Base-by-base conservation (phyloP, 1,140 invertebrate genomes). In the Drosophila baimaii region DNA sequence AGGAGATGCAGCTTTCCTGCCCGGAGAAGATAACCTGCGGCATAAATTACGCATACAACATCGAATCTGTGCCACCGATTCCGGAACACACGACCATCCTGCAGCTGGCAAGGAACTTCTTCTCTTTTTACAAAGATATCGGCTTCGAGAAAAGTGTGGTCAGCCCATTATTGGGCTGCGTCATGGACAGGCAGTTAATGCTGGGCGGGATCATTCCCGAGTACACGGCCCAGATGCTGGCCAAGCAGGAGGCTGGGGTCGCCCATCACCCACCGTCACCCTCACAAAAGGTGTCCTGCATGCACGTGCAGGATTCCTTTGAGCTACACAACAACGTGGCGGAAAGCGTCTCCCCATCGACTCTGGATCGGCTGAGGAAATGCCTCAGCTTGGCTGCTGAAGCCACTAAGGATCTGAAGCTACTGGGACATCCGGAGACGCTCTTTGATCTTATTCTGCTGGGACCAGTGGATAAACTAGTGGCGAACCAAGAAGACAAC, bases 221-320 rank as follows among this genome's bases (percentile, higher is more conserved):
- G 10, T 91, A 90, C 19, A 29, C 76, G 1, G 25, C 47, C 1
- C 90, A 90, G 49, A 3, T 81, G n/a, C 2, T 12, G 15, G 46
- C 51, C 10, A 59, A 90, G 13, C 4, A 63, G 4, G 27, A 33
- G 2, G 56, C 35, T 0, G 44, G 35, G 0, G 84, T 75, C 1
- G 56, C n/a, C n/a, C n/a, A n/a, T n/a, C n/a, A 70, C 3, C 25
- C n/a, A 15, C 51, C 68, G 0, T 68, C 88, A 13, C 43, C 31
- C 10, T 79, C 91, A 25, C 55, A 79, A 15, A 7, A 44, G 13
- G 51, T 81, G 13, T 72, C 89, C 4, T 69, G 37, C 8, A 61
- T 91, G 43, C 84, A 80, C 52, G 61, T 91, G 2, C 90, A 91
- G 37, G 90, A 91, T 78, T 69, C 80, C 0, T 91, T 91, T 37